phyloP scores from a whole-genome alignment of 2,888 invertebrate species.

The Elysia crispata region DNA sequence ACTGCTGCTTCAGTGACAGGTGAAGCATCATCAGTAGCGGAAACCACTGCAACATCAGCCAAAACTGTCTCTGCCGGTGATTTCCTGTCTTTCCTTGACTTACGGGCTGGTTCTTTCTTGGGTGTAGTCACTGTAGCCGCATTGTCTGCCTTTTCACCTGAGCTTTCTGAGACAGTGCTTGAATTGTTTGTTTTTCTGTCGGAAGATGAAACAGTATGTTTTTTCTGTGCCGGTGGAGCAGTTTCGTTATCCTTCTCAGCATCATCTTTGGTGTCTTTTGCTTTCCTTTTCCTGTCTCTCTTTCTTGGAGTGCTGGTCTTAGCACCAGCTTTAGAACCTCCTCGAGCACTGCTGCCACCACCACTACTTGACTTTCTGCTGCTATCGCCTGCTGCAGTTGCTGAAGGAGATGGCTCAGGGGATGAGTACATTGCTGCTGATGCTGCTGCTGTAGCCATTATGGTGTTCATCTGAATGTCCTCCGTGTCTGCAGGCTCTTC shows the following conservation, averaged over 20 bases:
- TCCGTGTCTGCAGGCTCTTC: conserved; percentile 34
- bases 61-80: too few species aligned
- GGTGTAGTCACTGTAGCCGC: too few species aligned
- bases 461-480: background rate
- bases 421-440: conserved; percentile 14
- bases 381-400: background rate
- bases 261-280: conserved; percentile 32
- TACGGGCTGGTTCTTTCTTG: too few species aligned
- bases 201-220: conserved; percentile 36
- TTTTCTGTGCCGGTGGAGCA: conserved; percentile 53
- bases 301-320: conserved; percentile 48
- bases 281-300: conserved; percentile 55
- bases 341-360: background rate
- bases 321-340: background rate
- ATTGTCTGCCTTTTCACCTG: too few species aligned
- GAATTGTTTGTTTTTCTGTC: too few species aligned
- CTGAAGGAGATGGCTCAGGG: background rate
- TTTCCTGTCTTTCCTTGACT: too few species aligned
- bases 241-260: conserved; percentile 47
- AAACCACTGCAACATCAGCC: too few species aligned
- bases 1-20: too few species aligned
- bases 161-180: too few species aligned
- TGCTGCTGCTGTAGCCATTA: background rate
- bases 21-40: too few species aligned
- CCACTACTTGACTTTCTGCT: conserved; percentile 25